These are phyloP conservation scores for Pangasianodon gigas DNA, from an alignment of 2,113 vertebrate genomes.

Conservation along the genomic window DNA sequence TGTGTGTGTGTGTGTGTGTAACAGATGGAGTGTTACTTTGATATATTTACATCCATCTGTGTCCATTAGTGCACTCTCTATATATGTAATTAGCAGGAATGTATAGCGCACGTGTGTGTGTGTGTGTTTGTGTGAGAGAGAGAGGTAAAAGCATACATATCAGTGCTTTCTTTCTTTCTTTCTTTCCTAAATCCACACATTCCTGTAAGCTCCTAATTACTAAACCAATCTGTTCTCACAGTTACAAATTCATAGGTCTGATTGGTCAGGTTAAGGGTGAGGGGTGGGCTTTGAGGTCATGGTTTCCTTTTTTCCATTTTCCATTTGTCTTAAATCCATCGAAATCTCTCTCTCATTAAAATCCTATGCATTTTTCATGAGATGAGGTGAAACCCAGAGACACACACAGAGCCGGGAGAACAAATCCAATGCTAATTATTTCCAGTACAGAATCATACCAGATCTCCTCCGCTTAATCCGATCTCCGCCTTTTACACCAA, in stretches of 20 bases:
- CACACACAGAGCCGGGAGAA: slow-evolving; percentile 12
- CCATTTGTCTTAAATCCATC: neutral
- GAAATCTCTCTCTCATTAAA: neutral
- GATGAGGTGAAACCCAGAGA: neutral
- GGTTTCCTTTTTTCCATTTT: neutral
- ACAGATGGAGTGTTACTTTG: slow-evolving; percentile 19
- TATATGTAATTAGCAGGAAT: slow-evolving; percentile 67
- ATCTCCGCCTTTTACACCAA: slow-evolving; percentile 37
- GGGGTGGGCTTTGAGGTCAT: neutral
- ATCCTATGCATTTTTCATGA: neutral
- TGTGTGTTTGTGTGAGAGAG: neutral
- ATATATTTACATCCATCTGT: neutral
- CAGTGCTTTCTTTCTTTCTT: neutral
- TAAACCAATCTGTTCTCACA: neutral
- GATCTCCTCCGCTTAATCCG: slow-evolving; percentile 19
- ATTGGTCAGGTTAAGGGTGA: slow-evolving; percentile 9
- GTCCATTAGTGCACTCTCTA: slow-evolving; percentile 48
- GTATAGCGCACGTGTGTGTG: neutral
- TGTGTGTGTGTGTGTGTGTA: neutral
- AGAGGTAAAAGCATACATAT: neutral
- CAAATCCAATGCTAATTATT: slow-evolving; percentile 14
- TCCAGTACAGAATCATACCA: slow-evolving; percentile 16
- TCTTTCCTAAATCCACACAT: neutral
- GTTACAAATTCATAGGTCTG: neutral
- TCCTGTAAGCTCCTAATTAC: neutral